A percentile compares a stretch with the other conserved stretches of the same genome.
Conservation (phyloP, 1,140 invertebrate species). For the Magallana gigas region DNA sequence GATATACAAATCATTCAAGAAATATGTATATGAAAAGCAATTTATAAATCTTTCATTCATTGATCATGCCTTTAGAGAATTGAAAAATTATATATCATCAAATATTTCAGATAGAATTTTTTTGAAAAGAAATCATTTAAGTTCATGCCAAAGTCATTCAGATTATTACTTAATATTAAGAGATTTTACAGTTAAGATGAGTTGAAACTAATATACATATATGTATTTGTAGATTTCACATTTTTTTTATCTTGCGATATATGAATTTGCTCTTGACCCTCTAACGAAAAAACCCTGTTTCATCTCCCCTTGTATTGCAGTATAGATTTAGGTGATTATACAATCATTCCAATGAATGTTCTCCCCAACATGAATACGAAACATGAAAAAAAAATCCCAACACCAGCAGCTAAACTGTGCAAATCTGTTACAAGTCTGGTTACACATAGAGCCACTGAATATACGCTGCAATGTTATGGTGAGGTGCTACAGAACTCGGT, state of each 20-base stretch:
- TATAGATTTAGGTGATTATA: neutral
- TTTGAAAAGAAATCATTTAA: slow-evolving; percentile 3
- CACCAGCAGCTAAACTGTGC: slow-evolving; percentile 14
- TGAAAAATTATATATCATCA: neutral
- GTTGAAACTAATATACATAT: neutral
- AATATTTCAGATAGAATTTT: neutral
- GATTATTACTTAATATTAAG: neutral
- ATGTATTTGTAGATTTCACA: neutral
- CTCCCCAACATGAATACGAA: neutral
- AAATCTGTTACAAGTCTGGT: neutral
- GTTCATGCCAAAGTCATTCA: neutral
- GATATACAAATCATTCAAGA: neutral
- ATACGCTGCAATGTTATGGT: slow-evolving; percentile 11
- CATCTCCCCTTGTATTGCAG: neutral
- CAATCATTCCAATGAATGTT: neutral
- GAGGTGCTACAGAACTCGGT: neutral
- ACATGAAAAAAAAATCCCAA: neutral
- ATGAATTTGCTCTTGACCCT: neutral
- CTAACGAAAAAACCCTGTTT: neutral
- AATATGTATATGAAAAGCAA: neutral
- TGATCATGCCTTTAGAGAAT: neutral
- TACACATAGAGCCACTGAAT: slow-evolving; percentile 1
- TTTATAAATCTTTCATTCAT: neutral
- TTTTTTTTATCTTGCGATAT: neutral
- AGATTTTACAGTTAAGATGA: neutral